These are phyloP conservation scores for Ctenochaetus hawaiiensis DNA, from an alignment of 2,797 vertebrate genomes.

Conservation along the genomic window DNA sequence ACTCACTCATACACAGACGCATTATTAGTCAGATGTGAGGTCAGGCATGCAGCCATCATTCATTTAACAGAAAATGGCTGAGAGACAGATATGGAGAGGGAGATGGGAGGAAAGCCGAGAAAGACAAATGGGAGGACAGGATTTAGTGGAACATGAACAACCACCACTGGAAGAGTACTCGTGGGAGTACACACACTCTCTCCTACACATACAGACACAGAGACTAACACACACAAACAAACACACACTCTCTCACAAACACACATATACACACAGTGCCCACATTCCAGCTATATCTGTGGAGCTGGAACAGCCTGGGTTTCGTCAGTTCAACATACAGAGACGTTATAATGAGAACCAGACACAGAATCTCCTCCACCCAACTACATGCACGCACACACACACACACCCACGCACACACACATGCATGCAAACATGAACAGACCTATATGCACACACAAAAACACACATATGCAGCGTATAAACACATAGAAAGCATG, in stretches of 20 bases:
- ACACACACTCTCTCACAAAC: constrained; percentile 4
- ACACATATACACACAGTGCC: constrained; percentile 6
- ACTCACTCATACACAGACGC: neutral
- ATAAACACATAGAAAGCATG: constrained; percentile 24
- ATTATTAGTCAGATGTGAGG: constrained; percentile 63
- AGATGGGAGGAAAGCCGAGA: constrained; percentile 38
- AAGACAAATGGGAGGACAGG: constrained; percentile 62
- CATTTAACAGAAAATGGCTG: constrained; percentile 62
- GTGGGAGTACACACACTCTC: constrained; percentile 30
- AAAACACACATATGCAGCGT: neutral
- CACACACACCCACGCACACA: constrained; percentile 4
- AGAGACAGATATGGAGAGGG: constrained; percentile 44
- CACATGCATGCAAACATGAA: neutral
- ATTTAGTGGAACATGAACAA: constrained; percentile 64
- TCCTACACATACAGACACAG: neutral
- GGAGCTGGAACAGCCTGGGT: constrained; percentile 40
- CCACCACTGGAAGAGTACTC: constrained; percentile 45
- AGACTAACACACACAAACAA: neutral
- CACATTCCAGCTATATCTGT: constrained; percentile 59
- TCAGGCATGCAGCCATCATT: constrained; percentile 67
- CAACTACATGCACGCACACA: constrained; percentile 6
- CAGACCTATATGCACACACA: neutral
- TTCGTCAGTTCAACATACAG: constrained; percentile 49
- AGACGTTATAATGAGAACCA: constrained; percentile 57
- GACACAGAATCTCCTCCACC: constrained; percentile 6